Evolutionary conservation across 1,140 invertebrate species (phyloP).

Genomic region (Drosophila eugracilis): DNA sequence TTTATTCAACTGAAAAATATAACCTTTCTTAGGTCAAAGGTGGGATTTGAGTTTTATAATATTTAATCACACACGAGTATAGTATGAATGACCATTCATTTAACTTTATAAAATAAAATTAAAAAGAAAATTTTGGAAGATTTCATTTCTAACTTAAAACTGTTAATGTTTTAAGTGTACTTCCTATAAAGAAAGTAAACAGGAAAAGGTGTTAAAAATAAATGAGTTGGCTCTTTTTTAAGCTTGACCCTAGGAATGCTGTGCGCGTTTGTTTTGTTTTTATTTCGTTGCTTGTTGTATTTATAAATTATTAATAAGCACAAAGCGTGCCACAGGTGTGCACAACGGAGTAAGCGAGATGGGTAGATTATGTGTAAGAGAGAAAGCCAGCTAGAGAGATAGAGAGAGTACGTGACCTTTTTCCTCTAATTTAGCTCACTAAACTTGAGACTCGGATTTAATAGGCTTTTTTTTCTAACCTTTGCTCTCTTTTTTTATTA

Average conservation of each 20-base stretch:
- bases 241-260: background rate
- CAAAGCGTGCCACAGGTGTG: constrained; percentile 81
- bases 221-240: background rate
- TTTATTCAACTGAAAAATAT: no score
- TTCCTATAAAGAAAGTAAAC: background rate
- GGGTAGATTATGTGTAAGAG: constrained; percentile 12
- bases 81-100: no score
- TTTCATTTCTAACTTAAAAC: no score
- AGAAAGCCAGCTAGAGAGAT: constrained; percentile 31
- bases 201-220: background rate
- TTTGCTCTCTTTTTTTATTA: constrained; percentile 50
- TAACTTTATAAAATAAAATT: no score
- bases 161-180: background rate
- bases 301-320: constrained; percentile 82
- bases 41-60: no score
- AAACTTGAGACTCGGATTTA: constrained; percentile 33
- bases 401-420: constrained; percentile 30
- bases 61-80: no score
- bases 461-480: constrained; percentile 37
- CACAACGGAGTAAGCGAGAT: constrained; percentile 22
- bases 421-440: constrained; percentile 32
- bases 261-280: constrained; percentile 32
- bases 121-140: no score
- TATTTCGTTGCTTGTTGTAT: constrained; percentile 32
- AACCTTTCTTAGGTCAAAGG: no score